Evolutionary conservation across 2,888 invertebrate genomes (phyloP).

Genomic region (Aporophyla lueneburgensis): DNA sequence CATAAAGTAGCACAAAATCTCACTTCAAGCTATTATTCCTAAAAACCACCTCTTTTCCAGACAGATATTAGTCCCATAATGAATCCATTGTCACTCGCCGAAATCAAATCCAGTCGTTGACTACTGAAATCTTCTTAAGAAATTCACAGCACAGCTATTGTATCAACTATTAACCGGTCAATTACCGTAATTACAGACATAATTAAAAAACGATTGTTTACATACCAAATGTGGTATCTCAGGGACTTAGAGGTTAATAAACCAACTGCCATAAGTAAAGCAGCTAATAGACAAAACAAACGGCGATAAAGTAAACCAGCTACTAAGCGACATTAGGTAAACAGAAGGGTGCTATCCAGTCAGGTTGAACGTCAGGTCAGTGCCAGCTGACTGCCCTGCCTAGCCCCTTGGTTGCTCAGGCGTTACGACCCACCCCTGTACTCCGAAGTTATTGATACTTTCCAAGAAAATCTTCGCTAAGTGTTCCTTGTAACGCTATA

Average conservation of each 20-base stretch:
- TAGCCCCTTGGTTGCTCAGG: slow-evolving; percentile 11
- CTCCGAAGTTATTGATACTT: slow-evolving; percentile 50
- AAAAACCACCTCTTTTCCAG: not conserved
- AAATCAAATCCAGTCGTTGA: not conserved
- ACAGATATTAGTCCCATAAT: not conserved
- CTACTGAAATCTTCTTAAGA: not conserved
- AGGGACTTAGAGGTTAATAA: too few species aligned
- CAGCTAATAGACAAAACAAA: too few species aligned
- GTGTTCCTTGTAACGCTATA: slow-evolving; percentile 35
- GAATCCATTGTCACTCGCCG: not conserved
- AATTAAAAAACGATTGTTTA: too few species aligned
- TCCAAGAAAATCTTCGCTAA: slow-evolving; percentile 45
- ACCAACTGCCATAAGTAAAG: too few species aligned
- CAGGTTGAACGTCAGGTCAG: slow-evolving; percentile 26
- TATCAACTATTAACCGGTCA: not conserved
- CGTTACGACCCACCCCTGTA: slow-evolving; percentile 27
- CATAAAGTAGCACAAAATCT: too few species aligned
- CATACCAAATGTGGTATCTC: too few species aligned
- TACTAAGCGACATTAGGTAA: not conserved
- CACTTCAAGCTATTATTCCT: not conserved
- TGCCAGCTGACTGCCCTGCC: slow-evolving; percentile 12
- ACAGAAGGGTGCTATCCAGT: slow-evolving; percentile 26
- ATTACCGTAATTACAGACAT: too few species aligned
- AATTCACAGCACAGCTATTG: not conserved
- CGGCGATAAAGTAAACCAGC: not conserved